Conservation (phyloP, 2,113 vertebrate genomes). For the Garra rufa region DNA sequence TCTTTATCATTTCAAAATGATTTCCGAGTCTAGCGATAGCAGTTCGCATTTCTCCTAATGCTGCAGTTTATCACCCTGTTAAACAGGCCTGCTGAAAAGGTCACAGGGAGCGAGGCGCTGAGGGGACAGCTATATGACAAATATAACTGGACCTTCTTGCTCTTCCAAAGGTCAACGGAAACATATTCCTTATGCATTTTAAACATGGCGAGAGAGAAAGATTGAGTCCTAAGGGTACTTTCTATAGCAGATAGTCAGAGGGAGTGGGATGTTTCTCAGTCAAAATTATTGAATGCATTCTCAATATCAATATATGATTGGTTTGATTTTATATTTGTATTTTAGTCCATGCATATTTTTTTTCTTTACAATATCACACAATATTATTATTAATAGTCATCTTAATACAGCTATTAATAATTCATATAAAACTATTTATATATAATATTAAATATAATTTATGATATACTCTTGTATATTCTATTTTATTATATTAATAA, state of each 20-base stretch:
- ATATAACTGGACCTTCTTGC: conserved; percentile 42
- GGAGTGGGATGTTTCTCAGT: neutral
- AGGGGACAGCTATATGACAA: conserved; percentile 42
- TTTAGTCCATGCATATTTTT: neutral
- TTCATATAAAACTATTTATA: neutral
- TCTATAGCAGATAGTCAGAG: conserved; percentile 16
- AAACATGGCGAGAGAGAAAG: neutral
- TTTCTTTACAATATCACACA: neutral
- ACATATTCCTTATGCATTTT: conserved; percentile 27
- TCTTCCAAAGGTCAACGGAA: conserved; percentile 50
- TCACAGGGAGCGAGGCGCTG: conserved; percentile 23
- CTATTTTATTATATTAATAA: neutral
- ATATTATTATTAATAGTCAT: no score
- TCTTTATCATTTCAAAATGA: conserved; percentile 41
- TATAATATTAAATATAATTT: no score
- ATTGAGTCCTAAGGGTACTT: neutral
- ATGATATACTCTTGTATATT: neutral
- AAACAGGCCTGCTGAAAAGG: conserved; percentile 50
- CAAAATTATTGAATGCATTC: no score
- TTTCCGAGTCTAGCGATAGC: neutral
- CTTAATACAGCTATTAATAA: neutral
- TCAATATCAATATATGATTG: neutral
- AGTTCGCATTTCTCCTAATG: conserved; percentile 16
- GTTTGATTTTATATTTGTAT: neutral
- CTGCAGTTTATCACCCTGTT: conserved; percentile 38